Evolutionary conservation across 2,113 vertebrate species (phyloP), one percentile per base, ranked within the genome.

Genomic region (Morone chrysops): DNA sequence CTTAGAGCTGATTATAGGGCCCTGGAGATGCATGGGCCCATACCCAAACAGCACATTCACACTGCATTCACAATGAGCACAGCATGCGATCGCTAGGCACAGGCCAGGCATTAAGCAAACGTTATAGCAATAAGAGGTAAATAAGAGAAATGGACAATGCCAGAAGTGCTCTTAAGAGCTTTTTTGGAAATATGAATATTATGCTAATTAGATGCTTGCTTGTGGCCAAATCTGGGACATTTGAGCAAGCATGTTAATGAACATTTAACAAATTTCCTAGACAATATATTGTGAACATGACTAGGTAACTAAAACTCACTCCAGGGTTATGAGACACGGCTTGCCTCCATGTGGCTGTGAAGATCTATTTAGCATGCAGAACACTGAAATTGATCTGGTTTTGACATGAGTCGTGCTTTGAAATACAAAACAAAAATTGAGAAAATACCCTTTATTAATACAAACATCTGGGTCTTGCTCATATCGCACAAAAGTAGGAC

Each of bases 1-100:
- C 92, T 95, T 93, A 94, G 87, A 90, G 93, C 92, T 93, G 92
- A 93, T 94, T 92, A 93, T 91, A 82, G 90, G 93, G 83, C 93
- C 90, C 92, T 65, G 81, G 93, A 94, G 94, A 93, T 89, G 92
- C 90, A 92, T 85, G 88, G 92, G 90, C 91, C 86, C 87, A 83
- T 86, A 93, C 90, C 86, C 90, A 92, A 93, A 91, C 88, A 89
- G 84, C 89, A 88, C 90, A 89, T 92, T 92, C 83, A 82, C 84
- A 71, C 92, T 76, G 92, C 92, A 92, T 93, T 88, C 87, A 82
- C 92, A 90, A 93, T 91, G 82, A 93, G 91, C 81, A 63, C 91
- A 87, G 90, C 87, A 88, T 90, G 90, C 85, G 59, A 86, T 90
- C 79, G 72, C 88, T 68, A 80, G 87, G 89, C 91, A 85, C 92